Base-by-base conservation (phyloP, 2,797 vertebrate genomes). In the Antrozous pallidus region DNA sequence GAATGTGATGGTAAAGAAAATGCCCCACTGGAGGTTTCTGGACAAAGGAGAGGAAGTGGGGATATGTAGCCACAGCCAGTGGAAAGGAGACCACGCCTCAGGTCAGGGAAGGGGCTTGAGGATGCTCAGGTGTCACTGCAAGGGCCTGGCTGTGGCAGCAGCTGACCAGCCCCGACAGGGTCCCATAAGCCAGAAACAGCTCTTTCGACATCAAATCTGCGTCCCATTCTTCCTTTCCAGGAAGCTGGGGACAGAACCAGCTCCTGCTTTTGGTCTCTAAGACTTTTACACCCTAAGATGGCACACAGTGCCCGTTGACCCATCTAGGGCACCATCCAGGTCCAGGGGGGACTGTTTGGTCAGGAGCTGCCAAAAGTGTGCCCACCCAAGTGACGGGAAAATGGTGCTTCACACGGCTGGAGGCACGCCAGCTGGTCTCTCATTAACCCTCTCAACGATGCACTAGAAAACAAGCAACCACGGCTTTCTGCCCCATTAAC, bases 401-500 rank as follows among this genome's bases (percentile, higher is more conserved):
- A 67, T 20, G 75, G 86, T 33, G 31, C 36, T 92, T 73, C 42
- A 9, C 8, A 13, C 0, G 10, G 90, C 56, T 77, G 91, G 70
- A 54, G 61, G 92, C 70, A 61, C 11, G 8, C 88, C 96, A 97
- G 95, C 92, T 94, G 95, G 92, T 90, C 81, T 83, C 94, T 94
- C 87, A 61, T 94, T 95, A 95, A 91, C 88, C 61, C 74, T 92
- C 89, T 94, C 94, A 45, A 18, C 45, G 83, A 96, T 36, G 74
- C 73, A 56, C 79, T 63, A 33, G 20, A 80, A 96, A 96, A 94
- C 86, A 88, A 90, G 92, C 86, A 94, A 80, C 82, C 74, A 91
- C 82, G 49, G 74, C 61, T 78, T 96, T 95, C 87, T 94, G 90
- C 94, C 96, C 94, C 96, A 96, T 96, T 96, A 97, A 90, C 95